These are phyloP conservation scores for Eueremaeus valkanovi DNA, from an alignment of 2,888 invertebrate species.

Conservation along the genomic window DNA sequence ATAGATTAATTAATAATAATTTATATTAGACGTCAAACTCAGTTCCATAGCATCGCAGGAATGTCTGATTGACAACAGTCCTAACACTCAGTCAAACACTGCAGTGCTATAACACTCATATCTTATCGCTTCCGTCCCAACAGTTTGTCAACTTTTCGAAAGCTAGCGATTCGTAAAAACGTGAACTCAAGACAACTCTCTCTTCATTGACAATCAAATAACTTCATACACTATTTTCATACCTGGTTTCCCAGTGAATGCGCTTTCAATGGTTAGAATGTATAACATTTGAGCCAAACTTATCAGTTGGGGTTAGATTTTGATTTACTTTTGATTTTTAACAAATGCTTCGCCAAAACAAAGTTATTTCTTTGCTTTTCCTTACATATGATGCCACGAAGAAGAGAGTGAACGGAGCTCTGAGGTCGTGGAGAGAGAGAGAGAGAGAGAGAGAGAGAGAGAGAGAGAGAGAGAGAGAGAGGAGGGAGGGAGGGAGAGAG, in stretches of 20 bases:
- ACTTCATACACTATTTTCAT: neutral
- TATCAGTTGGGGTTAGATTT: neutral
- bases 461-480: constrained; percentile 21
- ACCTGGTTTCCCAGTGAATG: constrained; percentile 2
- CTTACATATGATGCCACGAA: neutral
- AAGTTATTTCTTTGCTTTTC: neutral
- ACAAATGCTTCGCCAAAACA: neutral
- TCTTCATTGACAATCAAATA: neutral
- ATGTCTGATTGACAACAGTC: constrained; percentile 12
- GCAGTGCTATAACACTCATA: neutral
- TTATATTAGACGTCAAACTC: neutral
- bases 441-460: constrained; percentile 23
- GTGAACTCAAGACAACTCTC: neutral
- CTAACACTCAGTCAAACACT: too few relatives aligned
- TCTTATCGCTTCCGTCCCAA: constrained; percentile 23
- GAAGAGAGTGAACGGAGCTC: too few relatives aligned
- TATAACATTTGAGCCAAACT: neutral
- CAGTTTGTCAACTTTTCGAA: constrained; percentile 18
- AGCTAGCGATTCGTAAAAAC: neutral
- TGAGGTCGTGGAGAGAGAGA: neutral
- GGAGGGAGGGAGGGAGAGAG: constrained; percentile 2
- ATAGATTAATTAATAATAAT: neutral
- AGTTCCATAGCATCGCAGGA: neutral
- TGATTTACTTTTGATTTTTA: constrained; percentile 19
- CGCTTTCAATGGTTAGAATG: neutral